Base-by-base conservation (phyloP, 1,140 invertebrate species). In the Colletes latitarsis region DNA sequence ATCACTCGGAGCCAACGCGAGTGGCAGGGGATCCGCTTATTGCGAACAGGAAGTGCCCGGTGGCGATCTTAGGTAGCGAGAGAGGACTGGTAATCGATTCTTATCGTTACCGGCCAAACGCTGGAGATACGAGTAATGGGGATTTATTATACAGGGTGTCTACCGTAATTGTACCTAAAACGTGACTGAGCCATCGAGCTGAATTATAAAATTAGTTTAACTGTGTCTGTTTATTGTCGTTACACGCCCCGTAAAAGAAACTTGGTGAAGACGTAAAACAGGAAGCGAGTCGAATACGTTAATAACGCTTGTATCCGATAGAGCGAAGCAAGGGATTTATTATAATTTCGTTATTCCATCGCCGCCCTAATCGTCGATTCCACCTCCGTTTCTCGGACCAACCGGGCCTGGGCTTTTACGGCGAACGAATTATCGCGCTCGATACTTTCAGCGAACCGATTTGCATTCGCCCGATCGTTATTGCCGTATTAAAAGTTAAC, bases 11-110 rank as follows among this genome's bases (percentile, higher is more conserved):
- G 52, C 53, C 21, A 10, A 53, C 55, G 21, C 75, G 67, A 52
- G 58, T 66, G 68, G 64, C 46, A 57, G 46, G 71, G 30, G 72
- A 71, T 58, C 46, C 73, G 71, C 83, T 84, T 74, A 58, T 83
- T 79, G 82, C 83, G 72, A 77, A 52, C 82, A 77, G 83, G 77
- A 85, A 85, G 67, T 58, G 66, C 55, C 68, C 64, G 66, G 21
- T 81, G 82, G 64, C 68, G 49, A 55, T 46, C 68, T 76, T 76
- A 55, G 76, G 70, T 74, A 84, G 83, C 83, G 58, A 74, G 39
- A 53, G 8, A 49, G 60, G 69, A 49, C 68, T 52, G 30, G 78
- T 73, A 82, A 85, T 82, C 63, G 84, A 85, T 85, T 85, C 84
- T 85, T 81, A 77, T 85, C 83, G 82, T 77, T 21, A 60, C 57